phyloP scores from a whole-genome alignment of 2,113 vertebrate genomes.

The Elaphurus davidianus region DNA sequence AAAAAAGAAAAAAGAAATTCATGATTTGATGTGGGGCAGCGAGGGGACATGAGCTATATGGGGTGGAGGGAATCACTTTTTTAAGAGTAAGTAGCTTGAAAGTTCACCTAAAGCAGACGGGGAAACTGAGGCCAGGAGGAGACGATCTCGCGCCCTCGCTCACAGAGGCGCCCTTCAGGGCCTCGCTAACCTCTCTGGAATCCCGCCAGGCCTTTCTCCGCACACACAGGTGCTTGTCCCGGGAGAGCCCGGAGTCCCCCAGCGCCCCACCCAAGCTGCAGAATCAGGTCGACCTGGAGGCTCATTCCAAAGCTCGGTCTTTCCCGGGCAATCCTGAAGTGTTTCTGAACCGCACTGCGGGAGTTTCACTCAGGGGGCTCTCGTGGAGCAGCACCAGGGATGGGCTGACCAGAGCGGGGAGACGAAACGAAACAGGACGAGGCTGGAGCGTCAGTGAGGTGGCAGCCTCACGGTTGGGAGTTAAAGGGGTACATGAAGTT shows the following conservation, averaged over 20 bases:
- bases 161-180: neutral
- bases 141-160: rapidly evolving
- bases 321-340: rapidly evolving
- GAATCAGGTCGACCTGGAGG: rapidly evolving
- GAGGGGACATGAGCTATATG: neutral
- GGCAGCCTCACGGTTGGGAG: neutral
- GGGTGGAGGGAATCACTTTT: neutral
- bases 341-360: neutral
- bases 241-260: rapidly evolving
- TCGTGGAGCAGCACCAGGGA: neutral
- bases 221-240: rapidly evolving
- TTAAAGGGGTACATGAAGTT: rapidly evolving
- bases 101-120: neutral
- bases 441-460: rapidly evolving
- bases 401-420: rapidly evolving
- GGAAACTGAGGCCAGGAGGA: neutral
- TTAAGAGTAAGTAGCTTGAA: neutral
- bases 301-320: neutral
- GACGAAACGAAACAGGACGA: rapidly evolving
- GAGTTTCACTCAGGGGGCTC: neutral
- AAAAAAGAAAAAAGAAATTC: neutral
- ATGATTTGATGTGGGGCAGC: neutral
- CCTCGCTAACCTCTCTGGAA: neutral
- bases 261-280: rapidly evolving
- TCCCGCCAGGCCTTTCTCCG: neutral